A percentile compares a stretch with the other conserved stretches of the same genome.
phyloP scores from a whole-genome alignment of 2,113 vertebrate species.

The Oncorhynchus mykiss region DNA sequence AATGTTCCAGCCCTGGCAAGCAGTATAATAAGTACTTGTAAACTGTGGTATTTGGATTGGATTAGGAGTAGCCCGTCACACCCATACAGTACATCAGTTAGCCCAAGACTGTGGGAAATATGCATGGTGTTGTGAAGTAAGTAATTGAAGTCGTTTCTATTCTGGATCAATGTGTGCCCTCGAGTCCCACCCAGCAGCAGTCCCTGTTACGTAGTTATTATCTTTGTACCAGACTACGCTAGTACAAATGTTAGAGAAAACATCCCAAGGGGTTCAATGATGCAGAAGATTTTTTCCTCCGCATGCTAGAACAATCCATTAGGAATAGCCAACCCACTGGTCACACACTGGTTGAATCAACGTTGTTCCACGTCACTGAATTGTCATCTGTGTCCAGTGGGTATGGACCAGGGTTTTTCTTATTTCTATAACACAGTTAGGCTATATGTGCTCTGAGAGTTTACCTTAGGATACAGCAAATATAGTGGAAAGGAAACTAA shows the following conservation, averaged over 20 bases:
- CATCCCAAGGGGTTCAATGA: conserved; percentile 43
- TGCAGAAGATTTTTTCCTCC: conserved; percentile 17
- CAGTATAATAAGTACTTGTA: too few species aligned
- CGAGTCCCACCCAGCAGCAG: neutral
- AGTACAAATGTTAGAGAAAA: conserved; percentile 12
- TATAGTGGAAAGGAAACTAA: too few species aligned
- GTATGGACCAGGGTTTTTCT: neutral
- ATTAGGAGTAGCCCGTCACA: conserved; percentile 64
- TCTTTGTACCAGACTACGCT: conserved; percentile 16
- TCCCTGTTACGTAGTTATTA: conserved; percentile 58
- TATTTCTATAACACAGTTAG: too few species aligned
- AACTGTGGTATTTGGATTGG: conserved; percentile 59
- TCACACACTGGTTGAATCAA: too few species aligned
- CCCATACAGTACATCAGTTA: conserved; percentile 53
- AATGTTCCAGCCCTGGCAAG: too few species aligned
- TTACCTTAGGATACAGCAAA: too few species aligned
- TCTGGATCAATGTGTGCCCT: too few species aligned
- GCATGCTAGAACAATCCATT: neutral
- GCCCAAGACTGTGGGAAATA: conserved; percentile 30
- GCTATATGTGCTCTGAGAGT: too few species aligned
- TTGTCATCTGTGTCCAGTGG: neutral
- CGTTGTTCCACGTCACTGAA: neutral
- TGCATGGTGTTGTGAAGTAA: conserved; percentile 16
- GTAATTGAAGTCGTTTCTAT: neutral
- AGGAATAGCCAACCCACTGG: neutral